These are phyloP conservation scores for Rhagophthalmus giganteus DNA, from an alignment of 2,888 invertebrate species.

Conservation along the genomic window DNA sequence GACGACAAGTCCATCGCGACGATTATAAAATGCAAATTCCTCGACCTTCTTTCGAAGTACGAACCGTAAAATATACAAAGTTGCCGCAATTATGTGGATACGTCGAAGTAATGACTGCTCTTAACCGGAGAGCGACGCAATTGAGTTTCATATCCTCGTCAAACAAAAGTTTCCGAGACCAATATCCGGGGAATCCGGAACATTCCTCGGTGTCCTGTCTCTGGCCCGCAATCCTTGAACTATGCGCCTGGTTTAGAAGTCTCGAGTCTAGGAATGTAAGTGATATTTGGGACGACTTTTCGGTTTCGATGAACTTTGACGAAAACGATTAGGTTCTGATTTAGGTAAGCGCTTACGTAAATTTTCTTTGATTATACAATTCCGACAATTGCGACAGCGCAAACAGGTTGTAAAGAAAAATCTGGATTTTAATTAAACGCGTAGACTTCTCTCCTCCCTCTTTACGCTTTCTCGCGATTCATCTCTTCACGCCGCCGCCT, in stretches of 20 bases:
- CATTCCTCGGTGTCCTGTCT: conserved; percentile 48
- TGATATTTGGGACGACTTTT: conserved; percentile 43
- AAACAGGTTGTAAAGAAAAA: conserved; percentile 28
- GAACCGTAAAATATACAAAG: too few species aligned
- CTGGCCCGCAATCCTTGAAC: conserved; percentile 49
- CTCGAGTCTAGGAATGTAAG: conserved; percentile 44
- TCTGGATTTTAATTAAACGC: conserved; percentile 31
- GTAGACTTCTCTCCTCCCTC: conserved; percentile 14
- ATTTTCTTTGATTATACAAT: conserved; percentile 19
- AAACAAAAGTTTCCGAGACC: conserved; percentile 34
- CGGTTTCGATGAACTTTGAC: conserved; percentile 28
- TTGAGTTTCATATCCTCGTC: conserved; percentile 32
- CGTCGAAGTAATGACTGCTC: conserved; percentile 12
- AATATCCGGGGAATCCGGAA: conserved; percentile 44
- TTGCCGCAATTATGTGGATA: conserved; percentile 7
- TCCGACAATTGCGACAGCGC: conserved; percentile 26
- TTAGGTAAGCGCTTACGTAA: conserved; percentile 3
- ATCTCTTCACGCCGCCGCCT: conserved; percentile 18
- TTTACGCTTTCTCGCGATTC: too few species aligned
- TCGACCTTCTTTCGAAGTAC: too few species aligned
- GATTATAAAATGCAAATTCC: background rate
- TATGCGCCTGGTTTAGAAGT: conserved; percentile 43
- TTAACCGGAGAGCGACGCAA: conserved; percentile 11
- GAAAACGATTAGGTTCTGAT: conserved; percentile 13
- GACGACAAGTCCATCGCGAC: conserved; percentile 22